Conservation (phyloP, 2,888 invertebrate species). For the Cinara cedri region DNA sequence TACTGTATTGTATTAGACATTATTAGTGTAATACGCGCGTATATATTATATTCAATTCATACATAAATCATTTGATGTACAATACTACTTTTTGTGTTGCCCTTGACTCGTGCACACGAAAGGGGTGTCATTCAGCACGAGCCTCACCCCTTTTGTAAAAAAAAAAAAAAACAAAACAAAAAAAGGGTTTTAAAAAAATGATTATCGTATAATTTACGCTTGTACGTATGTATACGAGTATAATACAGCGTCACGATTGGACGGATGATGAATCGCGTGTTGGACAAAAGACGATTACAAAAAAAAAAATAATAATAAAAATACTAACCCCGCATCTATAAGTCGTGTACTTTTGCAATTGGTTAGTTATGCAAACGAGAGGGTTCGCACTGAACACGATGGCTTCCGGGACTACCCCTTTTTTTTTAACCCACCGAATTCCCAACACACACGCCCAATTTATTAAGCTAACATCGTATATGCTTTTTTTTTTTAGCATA, state of each 20-base stretch:
- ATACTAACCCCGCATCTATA: slow-evolving; percentile 31
- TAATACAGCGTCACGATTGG: slow-evolving; percentile 38
- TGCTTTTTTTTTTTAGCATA: neutral
- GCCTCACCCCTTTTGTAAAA: slow-evolving; percentile 26
- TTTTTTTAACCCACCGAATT: slow-evolving; percentile 38
- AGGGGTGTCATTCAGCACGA: slow-evolving; percentile 49
- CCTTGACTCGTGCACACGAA: slow-evolving; percentile 50
- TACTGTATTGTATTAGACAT: slow-evolving; percentile 7
- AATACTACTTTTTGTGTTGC: slow-evolving; percentile 39
- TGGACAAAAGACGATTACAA: slow-evolving; percentile 45
- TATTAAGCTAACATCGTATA: slow-evolving; percentile 2
- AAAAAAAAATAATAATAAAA: slow-evolving; percentile 46
- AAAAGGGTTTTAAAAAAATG: slow-evolving; percentile 49
- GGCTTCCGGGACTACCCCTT: slow-evolving; percentile 50
- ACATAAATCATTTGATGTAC: slow-evolving; percentile 48
- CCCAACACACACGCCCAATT: slow-evolving; percentile 44
- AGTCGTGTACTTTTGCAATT: slow-evolving; percentile 52
- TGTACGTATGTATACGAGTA: slow-evolving; percentile 17
- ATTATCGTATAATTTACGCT: slow-evolving; percentile 56
- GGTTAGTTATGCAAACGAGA: slow-evolving; percentile 57
- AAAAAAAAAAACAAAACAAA: no score
- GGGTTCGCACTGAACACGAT: slow-evolving; percentile 37
- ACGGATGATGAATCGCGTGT: slow-evolving; percentile 43
- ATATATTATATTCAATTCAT: slow-evolving; percentile 3
- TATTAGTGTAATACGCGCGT: no score